Conservation (phyloP, 2,888 invertebrate genomes). For the Cantharis lateralis region DNA sequence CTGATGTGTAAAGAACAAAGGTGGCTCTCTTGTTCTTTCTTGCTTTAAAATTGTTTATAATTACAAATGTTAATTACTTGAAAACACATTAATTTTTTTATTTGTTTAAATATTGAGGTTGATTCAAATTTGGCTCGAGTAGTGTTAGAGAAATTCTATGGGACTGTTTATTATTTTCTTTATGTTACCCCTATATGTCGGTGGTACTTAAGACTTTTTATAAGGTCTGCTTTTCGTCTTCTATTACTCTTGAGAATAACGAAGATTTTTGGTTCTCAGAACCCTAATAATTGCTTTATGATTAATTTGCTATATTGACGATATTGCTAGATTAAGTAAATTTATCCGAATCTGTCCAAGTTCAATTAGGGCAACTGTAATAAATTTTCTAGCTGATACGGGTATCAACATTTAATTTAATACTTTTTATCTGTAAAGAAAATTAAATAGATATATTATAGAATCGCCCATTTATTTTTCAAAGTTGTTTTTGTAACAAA, state of each 20-base stretch:
- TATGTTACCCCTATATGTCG: slow-evolving; percentile 15
- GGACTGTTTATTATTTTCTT: slow-evolving; percentile 9
- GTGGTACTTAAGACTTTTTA: slow-evolving; percentile 29
- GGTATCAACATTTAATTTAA: background rate
- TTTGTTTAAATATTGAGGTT: background rate
- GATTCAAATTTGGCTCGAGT: background rate
- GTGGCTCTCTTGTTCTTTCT: background rate
- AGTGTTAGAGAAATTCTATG: background rate
- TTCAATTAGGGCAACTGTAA: background rate
- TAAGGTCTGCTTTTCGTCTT: slow-evolving; percentile 32
- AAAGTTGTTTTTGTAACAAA: too few relatives aligned
- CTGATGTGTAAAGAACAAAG: slow-evolving; percentile 10
- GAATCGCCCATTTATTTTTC: too few relatives aligned
- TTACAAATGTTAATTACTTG: background rate
- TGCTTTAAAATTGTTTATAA: background rate
- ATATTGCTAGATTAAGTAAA: background rate
- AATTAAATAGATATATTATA: too few relatives aligned
- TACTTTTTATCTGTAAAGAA: too few relatives aligned
- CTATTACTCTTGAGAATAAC: slow-evolving; percentile 29
- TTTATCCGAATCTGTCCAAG: background rate
- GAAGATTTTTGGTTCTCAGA: slow-evolving; percentile 20
- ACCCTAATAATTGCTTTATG: background rate
- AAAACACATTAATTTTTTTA: background rate
- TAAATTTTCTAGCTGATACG: background rate
- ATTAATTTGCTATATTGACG: background rate